A percentile compares a stretch with the other conserved stretches of the same genome.
Evolutionary conservation across 2,888 invertebrate species (phyloP).

Genomic region (Sinodicranocentrus sp.): DNA sequence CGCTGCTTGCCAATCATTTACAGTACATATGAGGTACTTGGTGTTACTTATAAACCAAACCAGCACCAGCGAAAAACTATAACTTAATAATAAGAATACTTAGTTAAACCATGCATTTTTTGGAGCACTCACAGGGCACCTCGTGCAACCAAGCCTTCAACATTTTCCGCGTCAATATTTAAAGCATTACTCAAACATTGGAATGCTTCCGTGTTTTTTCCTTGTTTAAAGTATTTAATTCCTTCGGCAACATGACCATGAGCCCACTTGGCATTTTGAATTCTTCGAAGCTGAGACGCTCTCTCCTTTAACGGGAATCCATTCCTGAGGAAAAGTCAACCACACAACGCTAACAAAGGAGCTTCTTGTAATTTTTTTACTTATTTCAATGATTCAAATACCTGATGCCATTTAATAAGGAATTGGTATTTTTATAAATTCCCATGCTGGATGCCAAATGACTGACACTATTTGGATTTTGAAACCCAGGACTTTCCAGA

Average conservation of each 20-base stretch:
- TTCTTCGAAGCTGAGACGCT: conserved; percentile 90
- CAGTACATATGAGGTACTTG: too few relatives aligned
- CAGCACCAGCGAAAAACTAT: too few relatives aligned
- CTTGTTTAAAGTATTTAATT: conserved; percentile 95
- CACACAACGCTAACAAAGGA: conserved; percentile 25
- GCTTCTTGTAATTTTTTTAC: not conserved
- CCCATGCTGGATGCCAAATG: conserved; percentile 88
- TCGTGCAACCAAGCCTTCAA: conserved; percentile 94
- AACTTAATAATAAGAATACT: too few relatives aligned
- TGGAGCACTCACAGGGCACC: conserved; percentile 85
- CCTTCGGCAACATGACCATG: conserved; percentile 97
- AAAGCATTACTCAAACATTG: conserved; percentile 96
- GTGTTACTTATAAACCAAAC: too few relatives aligned
- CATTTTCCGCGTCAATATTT: conserved; percentile 93
- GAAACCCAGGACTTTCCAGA: conserved; percentile 90
- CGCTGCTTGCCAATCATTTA: too few relatives aligned
- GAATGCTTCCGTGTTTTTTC: conserved; percentile 95
- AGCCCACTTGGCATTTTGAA: conserved; percentile 96
- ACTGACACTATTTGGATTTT: conserved; percentile 93
- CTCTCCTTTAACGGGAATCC: conserved; percentile 89
- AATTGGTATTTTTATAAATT: conserved; percentile 84
- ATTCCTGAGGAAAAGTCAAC: conserved; percentile 80
- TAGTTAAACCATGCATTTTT: conserved; percentile 10
- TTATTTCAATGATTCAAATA: conserved; percentile 78
- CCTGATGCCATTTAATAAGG: conserved; percentile 86